Base-by-base conservation (phyloP, 2,113 vertebrate species). In the Dendropsophus ebraccatus region DNA sequence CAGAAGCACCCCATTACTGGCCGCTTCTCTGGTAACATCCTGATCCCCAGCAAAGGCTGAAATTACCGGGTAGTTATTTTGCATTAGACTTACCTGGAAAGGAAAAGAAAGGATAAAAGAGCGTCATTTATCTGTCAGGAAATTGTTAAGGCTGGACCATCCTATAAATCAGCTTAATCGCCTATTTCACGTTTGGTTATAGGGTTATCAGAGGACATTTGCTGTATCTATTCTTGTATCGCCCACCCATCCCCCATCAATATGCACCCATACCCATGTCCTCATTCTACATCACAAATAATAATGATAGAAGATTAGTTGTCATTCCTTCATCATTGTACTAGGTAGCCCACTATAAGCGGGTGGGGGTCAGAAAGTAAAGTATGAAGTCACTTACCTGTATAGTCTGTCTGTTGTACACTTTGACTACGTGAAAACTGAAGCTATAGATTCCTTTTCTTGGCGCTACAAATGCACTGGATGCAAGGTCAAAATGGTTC, bases 341-440 rank as follows among this genome's bases (percentile, higher is more conserved):
- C 6, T n/a, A 69, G 30, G 6, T 35, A 9, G 7, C 32, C 32
- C 65, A 69, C 7, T 37, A 21, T 19, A 67, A 19, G 7, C 16
- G 0, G 14, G 4, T 67, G 30, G 28, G n/a, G 28, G 1, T 67
- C 62, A 3, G 17, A 35, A 19, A 69, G 35, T 23, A 70, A 0
- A 70, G n/a, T 11, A 77, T 30, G 6, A 10, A 16, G n/a, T 37
- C 47, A 75, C 97, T 94, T 93, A 99, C 98, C 97, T 99, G 98
- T 93, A 99, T 99, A 81, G 98, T 99, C 94, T 99, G 98, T 92
- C 98, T 97, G 93, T 99, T 99, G 95, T 99, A 99, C 83, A 99
- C 98, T 93, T 99, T 99, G 90, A 99, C 98, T 94, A 99, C 98
- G 87, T 99, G 98, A 92, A 99, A 99, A 92, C 98, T 99, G 95